Percentiles rank a stretch among this genome's conserved stretches.
phyloP scores from a whole-genome alignment of 2,797 vertebrate species.

The Syngnathus rostellatus region DNA sequence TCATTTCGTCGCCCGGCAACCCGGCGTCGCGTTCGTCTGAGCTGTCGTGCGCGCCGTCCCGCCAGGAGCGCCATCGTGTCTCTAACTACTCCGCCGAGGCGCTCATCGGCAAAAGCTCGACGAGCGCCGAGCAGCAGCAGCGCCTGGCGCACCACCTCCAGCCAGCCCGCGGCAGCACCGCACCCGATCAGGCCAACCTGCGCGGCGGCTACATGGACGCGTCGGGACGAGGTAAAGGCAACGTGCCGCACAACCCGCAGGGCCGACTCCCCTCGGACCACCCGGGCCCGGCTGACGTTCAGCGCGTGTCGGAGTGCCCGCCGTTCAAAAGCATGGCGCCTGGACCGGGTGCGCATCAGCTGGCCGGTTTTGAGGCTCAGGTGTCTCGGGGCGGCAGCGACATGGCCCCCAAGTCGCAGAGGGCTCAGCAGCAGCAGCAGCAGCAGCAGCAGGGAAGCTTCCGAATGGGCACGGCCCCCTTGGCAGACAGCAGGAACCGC shows the following conservation, averaged over 20 bases:
- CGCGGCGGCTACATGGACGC: constrained; percentile 86
- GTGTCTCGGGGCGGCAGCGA: constrained; percentile 85
- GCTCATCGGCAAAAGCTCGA: constrained; percentile 87
- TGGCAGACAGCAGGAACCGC: constrained; percentile 80
- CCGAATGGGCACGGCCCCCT: constrained; percentile 76
- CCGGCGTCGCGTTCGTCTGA: constrained; percentile 83
- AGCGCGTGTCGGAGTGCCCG: constrained; percentile 83
- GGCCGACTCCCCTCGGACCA: constrained; percentile 78
- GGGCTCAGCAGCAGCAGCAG: constrained; percentile 71
- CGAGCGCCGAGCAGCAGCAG: constrained; percentile 74
- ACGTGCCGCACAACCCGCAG: constrained; percentile 81
- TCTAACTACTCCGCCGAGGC: constrained; percentile 98
- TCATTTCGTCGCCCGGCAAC: constrained; percentile 82
- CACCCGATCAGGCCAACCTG: constrained; percentile 86
- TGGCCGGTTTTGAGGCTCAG: constrained; percentile 82
- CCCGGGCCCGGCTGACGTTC: constrained; percentile 72
- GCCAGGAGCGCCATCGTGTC: constrained; percentile 91
- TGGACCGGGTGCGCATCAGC: constrained; percentile 69
- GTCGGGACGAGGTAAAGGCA: constrained; percentile 79
- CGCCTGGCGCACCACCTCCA: constrained; percentile 86
- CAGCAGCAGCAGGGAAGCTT: constrained; percentile 77
- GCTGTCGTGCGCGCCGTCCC: constrained; percentile 80
- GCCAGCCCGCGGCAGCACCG: constrained; percentile 66
- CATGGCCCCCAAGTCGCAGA: constrained; percentile 78
- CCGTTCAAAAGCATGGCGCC: constrained; percentile 80